These are phyloP conservation scores for Perithous albicinctus DNA, from an alignment of 2,888 invertebrate species.

Conservation along the genomic window DNA sequence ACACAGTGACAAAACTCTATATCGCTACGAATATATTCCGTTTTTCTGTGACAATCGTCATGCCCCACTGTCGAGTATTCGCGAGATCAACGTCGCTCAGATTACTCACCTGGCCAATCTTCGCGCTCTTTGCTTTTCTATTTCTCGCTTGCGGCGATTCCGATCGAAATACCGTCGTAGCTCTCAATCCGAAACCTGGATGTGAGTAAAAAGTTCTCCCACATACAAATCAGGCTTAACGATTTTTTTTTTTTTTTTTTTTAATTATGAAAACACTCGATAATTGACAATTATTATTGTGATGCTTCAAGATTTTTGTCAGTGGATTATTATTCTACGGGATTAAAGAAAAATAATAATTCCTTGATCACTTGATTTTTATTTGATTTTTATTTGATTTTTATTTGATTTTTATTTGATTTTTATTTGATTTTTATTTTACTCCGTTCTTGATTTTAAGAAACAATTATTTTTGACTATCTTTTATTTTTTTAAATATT, in stretches of 20 bases:
- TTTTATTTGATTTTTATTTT: too few species aligned
- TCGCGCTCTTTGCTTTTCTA: slow-evolving; percentile 24
- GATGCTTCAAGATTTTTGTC: too few species aligned
- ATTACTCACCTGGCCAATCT: slow-evolving; percentile 14
- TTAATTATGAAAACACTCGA: too few species aligned
- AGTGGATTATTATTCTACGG: not conserved
- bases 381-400: too few species aligned
- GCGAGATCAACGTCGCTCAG: not conserved
- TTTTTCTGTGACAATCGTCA: not conserved
- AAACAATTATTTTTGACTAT: too few species aligned
- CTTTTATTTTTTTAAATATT: too few species aligned
- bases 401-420: too few species aligned
- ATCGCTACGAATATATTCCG: not conserved
- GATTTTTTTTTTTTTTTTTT: too few species aligned
- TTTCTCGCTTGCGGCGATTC: slow-evolving; percentile 34
- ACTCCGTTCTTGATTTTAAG: too few species aligned
- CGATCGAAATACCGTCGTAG: slow-evolving; percentile 5
- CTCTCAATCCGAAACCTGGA: not conserved
- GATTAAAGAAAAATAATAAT: not conserved
- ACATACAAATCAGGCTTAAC: not conserved
- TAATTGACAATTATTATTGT: too few species aligned
- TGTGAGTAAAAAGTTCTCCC: slow-evolving; percentile 17
- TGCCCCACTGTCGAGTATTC: slow-evolving; percentile 11
- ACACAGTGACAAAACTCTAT: slow-evolving; percentile 20
- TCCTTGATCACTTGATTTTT: too few species aligned